Conservation (phyloP, 2,888 invertebrate species). For the Therioaphis trifolii region DNA sequence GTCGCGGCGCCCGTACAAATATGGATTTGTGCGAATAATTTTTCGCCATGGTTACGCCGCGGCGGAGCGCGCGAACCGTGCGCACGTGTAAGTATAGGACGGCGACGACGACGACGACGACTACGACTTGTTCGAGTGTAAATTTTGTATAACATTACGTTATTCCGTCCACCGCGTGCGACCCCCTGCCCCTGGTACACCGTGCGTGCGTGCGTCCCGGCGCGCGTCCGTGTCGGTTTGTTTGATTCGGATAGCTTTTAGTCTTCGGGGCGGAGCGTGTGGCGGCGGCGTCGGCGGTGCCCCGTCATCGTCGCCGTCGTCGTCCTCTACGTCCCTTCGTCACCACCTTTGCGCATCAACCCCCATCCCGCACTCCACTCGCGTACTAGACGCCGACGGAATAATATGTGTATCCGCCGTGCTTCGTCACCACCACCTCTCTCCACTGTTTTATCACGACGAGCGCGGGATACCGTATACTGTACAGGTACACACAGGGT, state of each 20-base stretch:
- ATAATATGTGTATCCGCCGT: no score
- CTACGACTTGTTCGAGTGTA: conserved; percentile 48
- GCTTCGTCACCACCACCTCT: no score
- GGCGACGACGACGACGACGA: conserved; percentile 2
- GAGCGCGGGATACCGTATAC: no score
- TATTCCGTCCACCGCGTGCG: not conserved
- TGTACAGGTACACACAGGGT: no score
- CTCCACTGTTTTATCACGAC: no score
- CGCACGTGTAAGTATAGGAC: not conserved
- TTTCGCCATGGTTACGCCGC: conserved; percentile 59
- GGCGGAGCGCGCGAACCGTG: no score
- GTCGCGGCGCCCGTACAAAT: no score
- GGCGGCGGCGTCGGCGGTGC: not conserved
- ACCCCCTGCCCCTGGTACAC: not conserved
- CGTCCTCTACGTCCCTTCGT: no score
- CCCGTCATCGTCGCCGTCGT: not conserved
- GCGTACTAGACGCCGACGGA: no score
- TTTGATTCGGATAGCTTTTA: conserved; percentile 55
- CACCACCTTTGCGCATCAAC: no score
- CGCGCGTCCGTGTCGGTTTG: conserved; percentile 34
- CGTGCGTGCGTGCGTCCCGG: not conserved
- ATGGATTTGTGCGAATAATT: conserved; percentile 61
- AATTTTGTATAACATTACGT: not conserved
- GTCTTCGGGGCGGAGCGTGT: conserved; percentile 9
- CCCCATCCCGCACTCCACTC: no score